Evolutionary conservation across 2,888 invertebrate genomes (phyloP), one percentile per base, ranked within the genome.

Genomic region (Dysmachus trigonus): DNA sequence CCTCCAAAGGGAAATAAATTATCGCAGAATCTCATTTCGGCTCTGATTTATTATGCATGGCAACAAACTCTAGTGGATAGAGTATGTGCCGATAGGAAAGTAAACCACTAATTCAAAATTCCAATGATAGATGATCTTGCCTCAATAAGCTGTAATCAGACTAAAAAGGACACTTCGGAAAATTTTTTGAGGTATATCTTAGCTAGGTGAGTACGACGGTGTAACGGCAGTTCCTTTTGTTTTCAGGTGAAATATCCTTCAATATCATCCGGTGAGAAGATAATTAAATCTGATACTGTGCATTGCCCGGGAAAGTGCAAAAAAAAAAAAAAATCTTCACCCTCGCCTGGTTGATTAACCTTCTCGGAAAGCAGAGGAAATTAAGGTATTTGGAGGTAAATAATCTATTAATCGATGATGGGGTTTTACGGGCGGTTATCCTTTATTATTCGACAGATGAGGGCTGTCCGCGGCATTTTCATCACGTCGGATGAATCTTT

Each of bases 31-130:
- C 87, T 86, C 86, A 87, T 87, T 87, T 87, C 86, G 86, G 79
- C 27, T 53, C 85, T 85, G 87, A 87, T 87, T 87, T 87, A 87
- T 87, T 87, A 87, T 87, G 83, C 87, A 87, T 87, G 87, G 83
- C 86, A 76, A 84, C 79, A 82, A 86, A 81, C 85, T 72, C 72
- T 33, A 86, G 35, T 77, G 73, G 86, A 86, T 86, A 81, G 81
- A 82, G 82, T 73, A 74, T 86, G 86, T 82, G 86, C 71, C 82
- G 86, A 86, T 86, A 74, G 82, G 82, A 86, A 86, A 86, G 86
- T 86, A 86, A 86, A 82, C 86, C 86, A 86, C 73, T 86, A 86
- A 86, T 82, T 86, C 86, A 86, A 86, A 86, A 82, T 82, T 86
- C 72, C 86, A 86, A 81, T 86, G 72, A 81, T 86, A 33, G 79